Percentiles rank a stretch among this genome's conserved stretches.
Evolutionary conservation across 2,888 invertebrate species (phyloP).

Genomic region (Melangyna quadrimaculata): DNA sequence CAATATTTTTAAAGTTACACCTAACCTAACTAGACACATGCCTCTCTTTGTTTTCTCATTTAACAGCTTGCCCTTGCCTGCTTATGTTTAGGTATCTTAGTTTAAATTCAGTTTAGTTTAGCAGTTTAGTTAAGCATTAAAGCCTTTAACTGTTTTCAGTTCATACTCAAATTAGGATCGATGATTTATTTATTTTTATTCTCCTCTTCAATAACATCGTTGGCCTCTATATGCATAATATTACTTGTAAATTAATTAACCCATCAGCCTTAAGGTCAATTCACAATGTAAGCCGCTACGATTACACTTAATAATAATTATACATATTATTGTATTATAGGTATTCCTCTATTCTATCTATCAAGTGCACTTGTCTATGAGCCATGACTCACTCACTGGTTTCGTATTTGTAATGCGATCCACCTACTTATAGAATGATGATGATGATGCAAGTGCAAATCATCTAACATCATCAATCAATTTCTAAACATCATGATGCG

Average conservation of each 20-base stretch:
- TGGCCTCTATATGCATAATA: neutral
- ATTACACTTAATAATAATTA: neutral
- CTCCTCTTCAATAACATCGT: neutral
- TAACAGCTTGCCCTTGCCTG: no score
- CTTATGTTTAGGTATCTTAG: no score
- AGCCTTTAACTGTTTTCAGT: no score
- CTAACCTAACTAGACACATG: no score
- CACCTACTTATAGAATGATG: neutral
- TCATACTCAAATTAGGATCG: no score
- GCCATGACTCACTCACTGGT: neutral
- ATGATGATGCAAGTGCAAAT: neutral
- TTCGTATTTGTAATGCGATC: neutral
- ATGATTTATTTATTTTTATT: no score
- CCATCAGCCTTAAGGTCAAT: neutral
- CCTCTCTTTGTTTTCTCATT: no score
- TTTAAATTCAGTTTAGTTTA: no score
- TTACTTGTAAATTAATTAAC: neutral
- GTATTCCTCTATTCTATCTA: neutral
- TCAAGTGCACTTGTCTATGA: neutral
- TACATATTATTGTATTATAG: no score
- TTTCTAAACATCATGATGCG: neutral
- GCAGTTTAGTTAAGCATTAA: no score
- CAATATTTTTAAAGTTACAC: no score
- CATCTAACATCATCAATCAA: slow-evolving; percentile 1
- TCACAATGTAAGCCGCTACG: neutral